Evolutionary conservation across 2,797 vertebrate genomes (phyloP).

Genomic region (Jordanella pulchra): DNA sequence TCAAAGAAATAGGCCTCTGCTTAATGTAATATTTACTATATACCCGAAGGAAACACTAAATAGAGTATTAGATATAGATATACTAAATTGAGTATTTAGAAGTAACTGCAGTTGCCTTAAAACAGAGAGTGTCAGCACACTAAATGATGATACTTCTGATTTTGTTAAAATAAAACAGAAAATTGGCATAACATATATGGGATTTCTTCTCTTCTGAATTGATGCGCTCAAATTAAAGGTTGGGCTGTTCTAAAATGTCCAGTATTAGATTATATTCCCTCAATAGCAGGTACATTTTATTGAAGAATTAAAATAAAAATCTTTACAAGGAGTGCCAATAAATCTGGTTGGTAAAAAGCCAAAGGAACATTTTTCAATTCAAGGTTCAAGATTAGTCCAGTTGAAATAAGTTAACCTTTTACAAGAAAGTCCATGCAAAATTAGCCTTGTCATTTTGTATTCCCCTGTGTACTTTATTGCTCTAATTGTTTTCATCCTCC

Average conservation of each 20-base stretch:
- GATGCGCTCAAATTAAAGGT: background rate
- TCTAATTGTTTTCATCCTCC: constrained; percentile 14
- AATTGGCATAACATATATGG: background rate
- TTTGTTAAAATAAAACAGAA: background rate
- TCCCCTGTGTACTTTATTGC: constrained; percentile 36
- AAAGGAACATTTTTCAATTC: background rate
- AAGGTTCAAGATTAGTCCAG: constrained; percentile 32
- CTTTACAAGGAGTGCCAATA: background rate
- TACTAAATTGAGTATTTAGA: too few relatives aligned
- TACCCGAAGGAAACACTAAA: background rate
- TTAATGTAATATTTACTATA: background rate
- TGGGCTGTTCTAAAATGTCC: background rate
- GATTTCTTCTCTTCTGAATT: background rate
- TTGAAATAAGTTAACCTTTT: constrained; percentile 47
- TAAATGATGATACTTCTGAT: background rate
- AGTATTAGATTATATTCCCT: background rate
- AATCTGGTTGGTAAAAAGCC: background rate
- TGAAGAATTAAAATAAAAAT: background rate
- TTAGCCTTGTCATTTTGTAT: constrained; percentile 46
- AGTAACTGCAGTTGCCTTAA: too few relatives aligned
- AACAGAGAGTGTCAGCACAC: too few relatives aligned
- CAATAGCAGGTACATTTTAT: background rate
- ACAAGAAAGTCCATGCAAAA: constrained; percentile 54
- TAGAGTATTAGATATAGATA: too few relatives aligned
- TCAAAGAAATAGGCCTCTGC: background rate